Base-by-base conservation (phyloP, 35 echinoderm and acorn worm genomes). In the Amphiura filiformis region DNA sequence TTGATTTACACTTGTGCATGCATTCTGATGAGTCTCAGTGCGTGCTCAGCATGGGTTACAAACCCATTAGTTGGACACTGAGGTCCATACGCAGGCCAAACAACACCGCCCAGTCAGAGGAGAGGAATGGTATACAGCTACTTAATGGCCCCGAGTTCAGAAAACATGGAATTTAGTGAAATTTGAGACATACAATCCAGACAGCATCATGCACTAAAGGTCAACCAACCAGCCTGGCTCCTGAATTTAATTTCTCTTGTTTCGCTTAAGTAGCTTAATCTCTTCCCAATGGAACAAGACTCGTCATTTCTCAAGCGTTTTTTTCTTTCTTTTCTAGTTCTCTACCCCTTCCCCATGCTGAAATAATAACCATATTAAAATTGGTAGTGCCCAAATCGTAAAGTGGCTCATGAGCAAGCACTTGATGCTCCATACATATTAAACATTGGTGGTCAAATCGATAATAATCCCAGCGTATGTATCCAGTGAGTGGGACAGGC, bases 111-210 rank as follows among this genome's bases (percentile, higher is more conserved):
- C 15, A 70, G 28, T 23, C 61, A 26, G 61, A 30, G 61, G 2
- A 23, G 61, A 70, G 61, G 61, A 70, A 70, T 13, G 7, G 61
- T 70, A 70, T n/a, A 30, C 26, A 13, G 61, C 61, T 5, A 5
- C 61, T 23, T 70, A 70, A 70, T 70, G 61, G 61, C 61, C 61
- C 61, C 61, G 61, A 70, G 61, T 70, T 70, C 61, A 70, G 17
- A 70, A 70, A 70, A 13, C 7, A 13, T 5, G 61, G 26, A 70
- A 70, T 70, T 70, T 70, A n/a, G 28, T 70, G 61, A 70, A 70
- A 70, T 23, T n/a, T 23, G 61, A 70, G 61, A 70, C 61, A 23
- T 5, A 23, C 61, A 26, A 70, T 70, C 61, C 61, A 23, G 61
- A 70, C 61, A 30, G 26, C 61, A 30, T 23, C 26, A 23, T 23